A percentile compares a stretch with the other conserved stretches of the same genome.
Evolutionary conservation across 2,797 vertebrate genomes (phyloP).

Genomic region (Scyliorhinus canicula): DNA sequence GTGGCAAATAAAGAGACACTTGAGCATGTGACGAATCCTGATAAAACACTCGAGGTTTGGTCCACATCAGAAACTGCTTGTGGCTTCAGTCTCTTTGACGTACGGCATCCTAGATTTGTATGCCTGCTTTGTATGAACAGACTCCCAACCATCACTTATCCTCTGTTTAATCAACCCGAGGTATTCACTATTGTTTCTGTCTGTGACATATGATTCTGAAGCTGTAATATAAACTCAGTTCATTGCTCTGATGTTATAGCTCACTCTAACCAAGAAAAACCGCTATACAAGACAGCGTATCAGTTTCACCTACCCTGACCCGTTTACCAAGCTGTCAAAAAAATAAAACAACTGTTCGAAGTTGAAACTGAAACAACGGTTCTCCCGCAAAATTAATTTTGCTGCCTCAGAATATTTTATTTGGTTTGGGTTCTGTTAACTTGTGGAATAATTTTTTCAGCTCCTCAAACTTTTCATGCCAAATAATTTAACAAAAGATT

Average conservation of each 20-base stretch:
- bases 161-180: slow-evolving; percentile 3
- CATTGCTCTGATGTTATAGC: not conserved
- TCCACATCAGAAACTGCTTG: not conserved
- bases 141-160: not conserved
- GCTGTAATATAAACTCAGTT: not conserved
- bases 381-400: not conserved
- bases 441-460: not conserved
- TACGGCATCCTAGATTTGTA: not conserved
- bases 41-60: not conserved
- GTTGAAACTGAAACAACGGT: not conserved
- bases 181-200: not conserved
- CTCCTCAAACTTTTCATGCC: not conserved
- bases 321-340: not conserved
- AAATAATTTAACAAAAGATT: not conserved
- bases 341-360: not conserved
- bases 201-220: not conserved
- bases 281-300: not conserved
- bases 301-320: not conserved
- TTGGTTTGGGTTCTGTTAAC: not conserved
- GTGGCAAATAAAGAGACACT: not conserved
- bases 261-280: not conserved
- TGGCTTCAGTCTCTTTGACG: not conserved
- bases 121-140: not conserved
- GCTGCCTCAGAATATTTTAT: not conserved
- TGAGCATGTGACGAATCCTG: not conserved